Evolutionary conservation across 2,113 vertebrate species (phyloP).

Genomic region (Myiagra hebetior): DNA sequence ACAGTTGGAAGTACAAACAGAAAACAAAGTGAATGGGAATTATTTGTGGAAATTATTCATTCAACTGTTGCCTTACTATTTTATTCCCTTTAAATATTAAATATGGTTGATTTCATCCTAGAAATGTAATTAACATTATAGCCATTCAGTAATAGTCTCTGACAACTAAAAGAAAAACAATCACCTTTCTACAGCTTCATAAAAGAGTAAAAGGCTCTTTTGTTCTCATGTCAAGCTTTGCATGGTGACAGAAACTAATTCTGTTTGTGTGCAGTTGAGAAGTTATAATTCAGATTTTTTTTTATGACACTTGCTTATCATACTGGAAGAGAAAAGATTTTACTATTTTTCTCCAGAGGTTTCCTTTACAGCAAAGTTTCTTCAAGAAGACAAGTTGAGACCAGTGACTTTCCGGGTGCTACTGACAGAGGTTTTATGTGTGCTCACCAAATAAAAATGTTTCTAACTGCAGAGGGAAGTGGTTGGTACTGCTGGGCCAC

Average conservation of each 20-base stretch:
- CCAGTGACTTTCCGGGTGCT: background rate
- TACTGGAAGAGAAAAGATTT: background rate
- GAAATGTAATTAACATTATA: constrained; percentile 14
- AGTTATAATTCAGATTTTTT: background rate
- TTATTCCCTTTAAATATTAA: constrained; percentile 6
- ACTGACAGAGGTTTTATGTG: background rate
- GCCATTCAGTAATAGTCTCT: background rate
- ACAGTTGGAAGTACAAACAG: background rate
- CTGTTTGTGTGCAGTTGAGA: background rate
- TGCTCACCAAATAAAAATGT: background rate
- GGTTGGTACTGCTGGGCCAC: background rate
- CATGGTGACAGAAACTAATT: background rate
- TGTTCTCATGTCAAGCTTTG: constrained; percentile 24
- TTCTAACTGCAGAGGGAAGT: background rate
- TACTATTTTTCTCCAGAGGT: background rate
- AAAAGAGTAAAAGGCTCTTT: constrained; percentile 8
- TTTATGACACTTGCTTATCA: background rate
- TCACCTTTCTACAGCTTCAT: background rate
- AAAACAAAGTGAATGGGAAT: background rate
- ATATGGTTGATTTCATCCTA: background rate
- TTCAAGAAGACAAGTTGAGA: background rate
- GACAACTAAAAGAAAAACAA: constrained; percentile 29
- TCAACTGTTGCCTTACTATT: background rate
- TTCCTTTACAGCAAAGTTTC: background rate
- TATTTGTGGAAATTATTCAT: background rate